Evolutionary conservation across 2,797 vertebrate genomes (phyloP).

Genomic region (Chloroceryle amazona): DNA sequence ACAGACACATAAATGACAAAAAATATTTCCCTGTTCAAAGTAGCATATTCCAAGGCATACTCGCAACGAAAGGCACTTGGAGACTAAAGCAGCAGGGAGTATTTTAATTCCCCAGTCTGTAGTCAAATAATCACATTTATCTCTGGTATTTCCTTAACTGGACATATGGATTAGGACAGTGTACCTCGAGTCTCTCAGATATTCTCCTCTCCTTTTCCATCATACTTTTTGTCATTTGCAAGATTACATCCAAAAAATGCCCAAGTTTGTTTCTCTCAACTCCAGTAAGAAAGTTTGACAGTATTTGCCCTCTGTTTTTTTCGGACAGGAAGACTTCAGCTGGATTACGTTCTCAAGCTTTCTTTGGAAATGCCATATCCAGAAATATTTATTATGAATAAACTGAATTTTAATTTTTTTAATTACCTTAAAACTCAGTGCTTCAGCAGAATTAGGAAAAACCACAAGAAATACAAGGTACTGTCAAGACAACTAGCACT

Average conservation of each 20-base stretch:
- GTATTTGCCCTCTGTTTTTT: not conserved
- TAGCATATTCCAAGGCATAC: not conserved
- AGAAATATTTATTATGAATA: not conserved
- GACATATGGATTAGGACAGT: not conserved
- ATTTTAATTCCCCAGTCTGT: fast-evolving
- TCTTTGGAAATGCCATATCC: not conserved
- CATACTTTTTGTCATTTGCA: not conserved
- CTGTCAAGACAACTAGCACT: fast-evolving
- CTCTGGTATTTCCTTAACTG: not conserved
- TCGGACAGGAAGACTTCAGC: not conserved
- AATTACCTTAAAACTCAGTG: not conserved
- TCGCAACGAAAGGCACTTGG: not conserved
- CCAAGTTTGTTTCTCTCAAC: not conserved
- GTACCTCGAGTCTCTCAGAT: not conserved
- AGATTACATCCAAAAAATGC: not conserved
- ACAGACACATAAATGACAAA: not conserved
- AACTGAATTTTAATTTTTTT: not conserved
- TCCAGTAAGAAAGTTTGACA: not conserved
- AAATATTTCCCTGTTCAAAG: not conserved
- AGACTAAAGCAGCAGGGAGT: not conserved
- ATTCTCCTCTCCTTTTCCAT: not conserved
- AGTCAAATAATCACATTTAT: not conserved
- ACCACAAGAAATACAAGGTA: fast-evolving
- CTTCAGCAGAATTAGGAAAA: not conserved
- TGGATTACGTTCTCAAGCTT: not conserved